Conservation (phyloP, 2,888 invertebrate genomes). For the Campopleginae sp. region DNA sequence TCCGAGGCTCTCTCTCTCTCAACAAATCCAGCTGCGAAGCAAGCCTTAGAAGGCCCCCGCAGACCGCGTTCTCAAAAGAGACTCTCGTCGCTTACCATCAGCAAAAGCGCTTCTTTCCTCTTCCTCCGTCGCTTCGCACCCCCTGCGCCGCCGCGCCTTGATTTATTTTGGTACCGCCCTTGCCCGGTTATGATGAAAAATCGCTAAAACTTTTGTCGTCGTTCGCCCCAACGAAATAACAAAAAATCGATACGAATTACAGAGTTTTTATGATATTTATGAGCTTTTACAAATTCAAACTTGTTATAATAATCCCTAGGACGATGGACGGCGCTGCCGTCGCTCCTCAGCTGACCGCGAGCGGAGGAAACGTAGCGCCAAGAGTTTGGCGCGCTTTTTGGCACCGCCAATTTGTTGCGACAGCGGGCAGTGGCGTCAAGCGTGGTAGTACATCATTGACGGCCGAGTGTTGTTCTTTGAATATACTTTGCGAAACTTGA, state of each 20-base stretch:
- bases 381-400: constrained; percentile 27
- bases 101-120: too few species aligned
- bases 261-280: too few species aligned
- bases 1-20: background rate
- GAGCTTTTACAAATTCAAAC: too few species aligned
- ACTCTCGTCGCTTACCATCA: too few species aligned
- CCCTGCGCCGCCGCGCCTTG: background rate
- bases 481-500: background rate
- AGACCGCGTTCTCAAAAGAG: constrained; percentile 31
- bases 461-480: background rate
- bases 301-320: too few species aligned
- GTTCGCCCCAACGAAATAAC: too few species aligned
- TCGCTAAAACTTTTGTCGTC: too few species aligned
- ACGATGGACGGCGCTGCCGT: too few species aligned
- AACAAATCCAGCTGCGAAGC: constrained; percentile 48
- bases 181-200: too few species aligned
- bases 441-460: background rate
- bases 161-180: too few species aligned
- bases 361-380: background rate
- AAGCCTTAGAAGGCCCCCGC: constrained; percentile 76
- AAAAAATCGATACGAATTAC: too few species aligned
- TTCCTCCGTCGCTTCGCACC: background rate
- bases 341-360: too few species aligned
- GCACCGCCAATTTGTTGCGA: background rate
- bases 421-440: background rate